Percentiles rank a stretch among this genome's conserved stretches.
Evolutionary conservation across 2,113 vertebrate genomes (phyloP).

Genomic region (Oreamnos americanus): DNA sequence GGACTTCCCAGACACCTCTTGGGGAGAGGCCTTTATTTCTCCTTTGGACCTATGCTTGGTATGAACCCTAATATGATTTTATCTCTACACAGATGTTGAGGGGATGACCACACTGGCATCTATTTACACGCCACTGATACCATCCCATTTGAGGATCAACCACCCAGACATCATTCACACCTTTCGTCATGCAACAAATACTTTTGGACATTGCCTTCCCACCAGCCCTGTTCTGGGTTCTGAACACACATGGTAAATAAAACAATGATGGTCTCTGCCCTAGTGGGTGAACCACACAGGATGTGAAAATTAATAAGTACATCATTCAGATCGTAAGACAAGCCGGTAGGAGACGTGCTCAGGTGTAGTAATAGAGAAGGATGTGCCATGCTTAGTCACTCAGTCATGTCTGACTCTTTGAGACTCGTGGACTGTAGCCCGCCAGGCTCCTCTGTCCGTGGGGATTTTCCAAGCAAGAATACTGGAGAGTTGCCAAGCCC

Average conservation of each 20-base stretch:
- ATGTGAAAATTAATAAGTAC: neutral
- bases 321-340: neutral
- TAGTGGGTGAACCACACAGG: neutral
- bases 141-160: neutral
- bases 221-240: neutral
- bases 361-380: neutral
- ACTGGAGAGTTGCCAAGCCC: neutral
- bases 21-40: neutral
- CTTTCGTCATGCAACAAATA: neutral
- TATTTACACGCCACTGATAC: neutral
- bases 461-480: neutral
- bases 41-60: neutral
- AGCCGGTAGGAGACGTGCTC: neutral
- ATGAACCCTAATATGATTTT: neutral
- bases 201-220: neutral
- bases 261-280: neutral
- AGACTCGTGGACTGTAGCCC: neutral
- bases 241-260: neutral
- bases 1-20: neutral
- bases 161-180: neutral
- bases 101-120: neutral
- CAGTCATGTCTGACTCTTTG: neutral
- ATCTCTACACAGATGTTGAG: neutral
- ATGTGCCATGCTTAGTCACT: rapidly evolving
- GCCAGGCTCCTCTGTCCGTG: neutral